Evolutionary conservation across 2,888 invertebrate genomes (phyloP).

Genomic region (Papilio elwesi): DNA sequence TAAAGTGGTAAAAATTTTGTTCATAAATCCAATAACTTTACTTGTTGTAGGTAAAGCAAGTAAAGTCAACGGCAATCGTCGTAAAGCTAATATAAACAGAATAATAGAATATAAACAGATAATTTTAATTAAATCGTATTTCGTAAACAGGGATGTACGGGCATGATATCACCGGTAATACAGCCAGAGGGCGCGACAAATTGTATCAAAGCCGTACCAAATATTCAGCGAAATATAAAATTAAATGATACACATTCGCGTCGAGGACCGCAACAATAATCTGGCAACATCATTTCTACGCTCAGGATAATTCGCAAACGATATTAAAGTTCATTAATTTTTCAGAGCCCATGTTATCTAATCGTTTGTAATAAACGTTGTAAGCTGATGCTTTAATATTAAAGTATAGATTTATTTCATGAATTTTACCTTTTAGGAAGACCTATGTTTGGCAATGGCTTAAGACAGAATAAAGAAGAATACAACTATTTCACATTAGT

Average conservation of each 20-base stretch:
- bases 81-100: too few relatives aligned
- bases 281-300: conserved; percentile 11
- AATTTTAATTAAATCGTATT: conserved; percentile 15
- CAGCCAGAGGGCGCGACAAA: conserved; percentile 8
- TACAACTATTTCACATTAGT: too few relatives aligned
- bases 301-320: conserved; percentile 1
- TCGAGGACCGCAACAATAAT: conserved; percentile 16
- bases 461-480: too few relatives aligned
- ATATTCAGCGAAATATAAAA: conserved; percentile 18
- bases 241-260: conserved; percentile 14
- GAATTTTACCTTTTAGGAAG: too few relatives aligned
- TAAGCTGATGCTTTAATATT: too few relatives aligned
- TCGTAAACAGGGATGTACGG: neutral
- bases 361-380: neutral
- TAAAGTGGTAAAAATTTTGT: too few relatives aligned
- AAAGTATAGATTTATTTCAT: too few relatives aligned
- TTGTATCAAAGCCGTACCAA: conserved; percentile 3
- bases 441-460: too few relatives aligned
- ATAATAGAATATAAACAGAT: neutral
- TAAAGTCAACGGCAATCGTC: too few relatives aligned
- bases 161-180: neutral
- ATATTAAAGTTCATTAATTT: conserved; percentile 16
- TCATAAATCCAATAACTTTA: too few relatives aligned
- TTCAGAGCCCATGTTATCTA: neutral
- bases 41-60: too few relatives aligned